A percentile compares a stretch with the other conserved stretches of the same genome.
These are phyloP conservation scores for Crocuta crocuta DNA, from an alignment of 2,113 vertebrate genomes.

Conservation along the genomic window DNA sequence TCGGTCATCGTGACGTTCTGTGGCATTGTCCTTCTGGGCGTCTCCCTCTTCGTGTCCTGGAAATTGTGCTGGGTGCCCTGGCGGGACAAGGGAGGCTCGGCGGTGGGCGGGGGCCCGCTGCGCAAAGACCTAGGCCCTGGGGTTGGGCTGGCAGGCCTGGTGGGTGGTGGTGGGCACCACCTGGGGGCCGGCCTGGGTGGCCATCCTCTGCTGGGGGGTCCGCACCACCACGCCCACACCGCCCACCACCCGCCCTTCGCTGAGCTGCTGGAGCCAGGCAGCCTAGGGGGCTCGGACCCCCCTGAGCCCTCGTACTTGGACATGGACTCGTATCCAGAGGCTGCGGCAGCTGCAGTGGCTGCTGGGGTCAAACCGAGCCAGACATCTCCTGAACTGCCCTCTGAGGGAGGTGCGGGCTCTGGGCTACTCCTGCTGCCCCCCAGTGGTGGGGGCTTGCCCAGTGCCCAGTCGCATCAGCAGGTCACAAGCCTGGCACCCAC, in stretches of 20 bases:
- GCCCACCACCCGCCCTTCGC: constrained; percentile 90
- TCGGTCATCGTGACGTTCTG: constrained; percentile 97
- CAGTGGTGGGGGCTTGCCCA: constrained; percentile 85
- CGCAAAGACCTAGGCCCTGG: constrained; percentile 87
- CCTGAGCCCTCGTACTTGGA: constrained; percentile 95
- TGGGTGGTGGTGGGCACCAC: constrained; percentile 83
- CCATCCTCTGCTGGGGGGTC: constrained; percentile 87
- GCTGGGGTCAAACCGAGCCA: constrained; percentile 92
- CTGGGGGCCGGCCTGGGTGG: constrained; percentile 80
- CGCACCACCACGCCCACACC: constrained; percentile 83
- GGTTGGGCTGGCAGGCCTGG: constrained; percentile 86
- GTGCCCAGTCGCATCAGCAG: constrained; percentile 93
- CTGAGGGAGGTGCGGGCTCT: constrained; percentile 78
- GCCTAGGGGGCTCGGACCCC: constrained; percentile 88
- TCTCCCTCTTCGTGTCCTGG: constrained; percentile 97
- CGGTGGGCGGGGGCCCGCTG: constrained; percentile 84
- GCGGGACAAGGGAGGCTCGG: constrained; percentile 91
- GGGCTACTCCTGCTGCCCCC: constrained; percentile 79
- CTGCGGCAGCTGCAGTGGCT: constrained; percentile 68
- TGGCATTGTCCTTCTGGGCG: constrained; percentile 94
- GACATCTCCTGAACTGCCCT: constrained; percentile 94
- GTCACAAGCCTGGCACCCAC: constrained; percentile 87
- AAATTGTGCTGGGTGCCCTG: constrained; percentile 97
- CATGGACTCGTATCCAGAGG: constrained; percentile 94
- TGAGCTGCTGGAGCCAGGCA: constrained; percentile 89